phyloP scores from a whole-genome alignment of 2,113 vertebrate species.

The Saccopteryx bilineata region DNA sequence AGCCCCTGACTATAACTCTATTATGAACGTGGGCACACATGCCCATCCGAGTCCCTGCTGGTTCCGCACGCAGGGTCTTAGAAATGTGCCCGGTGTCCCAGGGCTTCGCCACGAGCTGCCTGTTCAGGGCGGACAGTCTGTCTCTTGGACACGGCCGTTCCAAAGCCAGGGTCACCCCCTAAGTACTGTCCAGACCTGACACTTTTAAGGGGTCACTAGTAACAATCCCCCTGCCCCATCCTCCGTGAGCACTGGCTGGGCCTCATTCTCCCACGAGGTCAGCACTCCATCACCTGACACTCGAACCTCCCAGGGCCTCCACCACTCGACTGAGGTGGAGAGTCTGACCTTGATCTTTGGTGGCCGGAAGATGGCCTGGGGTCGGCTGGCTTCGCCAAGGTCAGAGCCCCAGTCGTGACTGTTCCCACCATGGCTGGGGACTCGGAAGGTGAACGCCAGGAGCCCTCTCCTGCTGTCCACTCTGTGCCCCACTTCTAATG shows the following conservation, averaged over 20 bases:
- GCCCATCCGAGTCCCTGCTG: neutral
- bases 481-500: neutral
- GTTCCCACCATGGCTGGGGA: neutral
- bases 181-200: neutral
- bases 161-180: neutral
- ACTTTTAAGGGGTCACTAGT: neutral
- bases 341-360: neutral
- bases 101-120: neutral
- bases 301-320: neutral
- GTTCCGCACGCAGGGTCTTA: neutral
- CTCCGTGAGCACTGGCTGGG: neutral
- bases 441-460: too few species aligned
- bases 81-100: too few species aligned
- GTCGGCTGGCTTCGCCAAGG: neutral
- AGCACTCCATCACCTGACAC: neutral
- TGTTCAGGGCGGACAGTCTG: too few species aligned
- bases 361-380: neutral
- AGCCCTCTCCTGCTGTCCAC: neutral
- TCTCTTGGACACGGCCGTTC: neutral
- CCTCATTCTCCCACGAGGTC: neutral
- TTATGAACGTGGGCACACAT: neutral
- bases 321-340: neutral
- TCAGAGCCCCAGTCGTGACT: neutral
- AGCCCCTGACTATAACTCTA: neutral
- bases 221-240: neutral